Conservation (phyloP, 2,113 vertebrate species). For the Eclectus roratus region DNA sequence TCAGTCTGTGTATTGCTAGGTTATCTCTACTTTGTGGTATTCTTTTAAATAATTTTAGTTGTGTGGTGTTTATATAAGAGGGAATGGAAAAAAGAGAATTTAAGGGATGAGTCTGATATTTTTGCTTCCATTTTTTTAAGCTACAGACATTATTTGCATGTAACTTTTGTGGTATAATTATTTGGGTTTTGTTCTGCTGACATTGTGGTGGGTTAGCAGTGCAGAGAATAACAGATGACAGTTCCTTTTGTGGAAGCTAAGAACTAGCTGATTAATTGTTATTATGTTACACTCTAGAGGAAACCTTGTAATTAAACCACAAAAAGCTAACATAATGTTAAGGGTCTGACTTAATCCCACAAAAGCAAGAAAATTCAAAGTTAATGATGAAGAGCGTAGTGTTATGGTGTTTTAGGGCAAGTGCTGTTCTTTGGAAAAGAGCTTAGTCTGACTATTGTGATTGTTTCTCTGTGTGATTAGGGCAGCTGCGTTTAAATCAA, state of each 20-base stretch:
- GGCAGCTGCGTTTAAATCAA: background rate
- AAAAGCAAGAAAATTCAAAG: conserved; percentile 43
- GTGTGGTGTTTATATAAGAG: background rate
- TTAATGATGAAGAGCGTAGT: background rate
- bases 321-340: conserved; percentile 52
- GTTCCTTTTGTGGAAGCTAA: conserved; percentile 55
- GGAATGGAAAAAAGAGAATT: background rate
- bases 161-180: conserved; percentile 23
- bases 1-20: background rate
- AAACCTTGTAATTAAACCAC: conserved; percentile 62
- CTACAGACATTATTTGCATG: background rate
- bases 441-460: background rate
- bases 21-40: background rate
- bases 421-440: background rate
- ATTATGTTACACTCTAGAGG: conserved; percentile 29
- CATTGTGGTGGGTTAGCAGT: conserved; percentile 17
- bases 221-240: conserved; percentile 35
- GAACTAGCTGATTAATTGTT: conserved; percentile 61
- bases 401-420: background rate
- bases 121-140: background rate
- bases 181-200: conserved; percentile 23
- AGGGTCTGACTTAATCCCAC: conserved; percentile 50
- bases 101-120: background rate
- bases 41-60: background rate
- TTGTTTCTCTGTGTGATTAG: background rate